Base-by-base conservation (phyloP, 2,888 invertebrate species). In the Atrina japonica region DNA sequence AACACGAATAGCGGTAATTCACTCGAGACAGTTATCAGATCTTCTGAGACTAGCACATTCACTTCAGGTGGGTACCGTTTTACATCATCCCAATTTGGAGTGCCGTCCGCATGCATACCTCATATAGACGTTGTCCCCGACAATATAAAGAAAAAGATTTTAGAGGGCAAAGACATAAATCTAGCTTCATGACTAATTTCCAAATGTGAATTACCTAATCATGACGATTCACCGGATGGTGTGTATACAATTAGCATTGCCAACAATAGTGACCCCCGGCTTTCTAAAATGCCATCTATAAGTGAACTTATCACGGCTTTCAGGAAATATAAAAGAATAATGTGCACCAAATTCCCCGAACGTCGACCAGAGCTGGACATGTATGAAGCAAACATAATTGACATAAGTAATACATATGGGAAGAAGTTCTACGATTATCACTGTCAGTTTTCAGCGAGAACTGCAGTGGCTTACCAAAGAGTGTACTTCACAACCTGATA, bases 391-490 rank as follows among this genome's bases (percentile, higher is more conserved):
- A 29, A 53, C 25, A 55, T 70, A 11, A 59, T 70, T n/a, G 53
- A 70, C 9, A 70, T 70, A 14, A 18, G 16, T 0, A 66, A 53
- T 27, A 55, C 49, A 14, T 71, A 66, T 18, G 66, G 61, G 0
- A 23, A 50, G 7, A 55, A 30, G 30, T 66, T 66, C 29, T 71
- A 66, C 7, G 58, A 71, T 1, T 71, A 71, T 21, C 71, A 66
- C 45, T 53, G 41, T 3, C 63, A 58, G n/a, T 71, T 71, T 45
- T 43, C 60, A 18, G 23, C 40, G 3, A 56, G 40, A n/a, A 56
- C 66, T 3, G 66, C 71, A 21, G 43, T 30, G 14, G 66, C 58
- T 14, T 41, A 40, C 45, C 29, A 41, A 18, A 43, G 50, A 52
- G 43, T 75, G 75, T 49, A 53, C n/a, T n/a, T 16, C 43, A 6